Percentiles rank a stretch among this genome's conserved stretches.
Conservation (phyloP, 2,888 invertebrate genomes). For the Drosophila picticornis region DNA sequence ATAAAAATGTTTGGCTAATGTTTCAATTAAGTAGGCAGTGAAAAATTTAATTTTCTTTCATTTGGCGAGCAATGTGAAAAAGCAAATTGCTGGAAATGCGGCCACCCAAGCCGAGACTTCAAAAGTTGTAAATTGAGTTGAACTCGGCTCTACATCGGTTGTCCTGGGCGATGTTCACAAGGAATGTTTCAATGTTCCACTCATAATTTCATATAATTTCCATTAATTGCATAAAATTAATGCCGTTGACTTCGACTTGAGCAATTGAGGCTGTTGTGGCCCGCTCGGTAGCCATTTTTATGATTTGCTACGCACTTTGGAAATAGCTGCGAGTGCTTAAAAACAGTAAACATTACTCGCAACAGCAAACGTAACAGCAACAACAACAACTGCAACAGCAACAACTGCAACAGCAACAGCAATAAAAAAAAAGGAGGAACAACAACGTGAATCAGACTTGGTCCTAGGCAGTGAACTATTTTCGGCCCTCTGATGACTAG, state of each 20-base stretch:
- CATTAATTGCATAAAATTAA: constrained; percentile 80
- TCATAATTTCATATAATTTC: constrained; percentile 78
- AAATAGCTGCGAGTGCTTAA: constrained; percentile 73
- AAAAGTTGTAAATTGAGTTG: constrained; percentile 49
- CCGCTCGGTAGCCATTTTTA: constrained; percentile 72
- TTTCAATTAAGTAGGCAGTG: constrained; percentile 82
- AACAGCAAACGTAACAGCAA: constrained; percentile 8
- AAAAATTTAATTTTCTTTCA: constrained; percentile 82
- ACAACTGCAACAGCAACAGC: not conserved
- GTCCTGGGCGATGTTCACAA: constrained; percentile 78
- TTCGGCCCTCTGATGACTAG: constrained; percentile 66
- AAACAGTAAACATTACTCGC: constrained; percentile 24
- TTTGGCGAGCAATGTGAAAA: constrained; percentile 57
- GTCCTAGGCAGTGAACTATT: constrained; percentile 62
- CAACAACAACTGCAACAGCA: constrained; percentile 8
- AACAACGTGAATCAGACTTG: constrained; percentile 5
- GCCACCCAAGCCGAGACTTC: constrained; percentile 48
- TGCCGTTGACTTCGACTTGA: constrained; percentile 53
- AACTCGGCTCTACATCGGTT: constrained; percentile 47
- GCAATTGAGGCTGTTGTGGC: constrained; percentile 4
- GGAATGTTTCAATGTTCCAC: constrained; percentile 75
- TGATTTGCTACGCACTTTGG: constrained; percentile 70
- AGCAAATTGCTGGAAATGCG: constrained; percentile 39
- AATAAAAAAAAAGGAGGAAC: not conserved
- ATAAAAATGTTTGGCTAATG: constrained; percentile 79